A percentile compares a stretch with the other conserved stretches of the same genome.
Evolutionary conservation across 2,888 invertebrate genomes (phyloP).

Genomic region (Euproctis similis): DNA sequence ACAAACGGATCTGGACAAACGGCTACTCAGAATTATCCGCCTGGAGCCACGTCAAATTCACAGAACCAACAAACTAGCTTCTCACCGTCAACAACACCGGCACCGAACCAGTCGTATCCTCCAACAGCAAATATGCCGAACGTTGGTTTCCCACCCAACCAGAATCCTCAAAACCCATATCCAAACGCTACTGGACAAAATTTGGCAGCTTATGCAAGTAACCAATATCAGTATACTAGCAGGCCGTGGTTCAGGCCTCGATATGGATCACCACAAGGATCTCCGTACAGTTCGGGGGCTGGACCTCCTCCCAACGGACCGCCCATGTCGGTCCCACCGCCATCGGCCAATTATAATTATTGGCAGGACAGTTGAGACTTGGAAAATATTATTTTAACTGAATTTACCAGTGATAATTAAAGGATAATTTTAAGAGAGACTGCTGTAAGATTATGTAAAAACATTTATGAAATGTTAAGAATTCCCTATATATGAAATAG

Average conservation of each 20-base stretch:
- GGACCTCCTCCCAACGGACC: constrained; percentile 45
- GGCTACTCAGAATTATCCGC: constrained; percentile 37
- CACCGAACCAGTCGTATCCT: constrained; percentile 52
- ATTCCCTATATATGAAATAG: constrained; percentile 16
- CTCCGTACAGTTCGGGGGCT: constrained; percentile 48
- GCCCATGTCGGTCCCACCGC: constrained; percentile 59
- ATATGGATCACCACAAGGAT: constrained; percentile 63
- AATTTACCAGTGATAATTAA: constrained; percentile 27
- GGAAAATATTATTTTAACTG: constrained; percentile 34
- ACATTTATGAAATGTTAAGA: constrained; percentile 63
- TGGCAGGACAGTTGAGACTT: constrained; percentile 69
- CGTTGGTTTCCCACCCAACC: constrained; percentile 48
- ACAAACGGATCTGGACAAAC: constrained; percentile 45
- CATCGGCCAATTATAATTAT: constrained; percentile 58
- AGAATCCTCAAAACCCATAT: constrained; percentile 51
- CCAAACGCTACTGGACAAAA: constrained; percentile 68
- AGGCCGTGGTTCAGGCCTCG: constrained; percentile 63
- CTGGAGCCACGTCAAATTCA: constrained; percentile 36
- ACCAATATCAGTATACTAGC: constrained; percentile 63
- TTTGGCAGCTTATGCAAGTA: constrained; percentile 64
- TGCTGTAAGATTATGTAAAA: constrained; percentile 35
- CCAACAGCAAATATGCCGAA: constrained; percentile 42
- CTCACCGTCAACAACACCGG: constrained; percentile 60
- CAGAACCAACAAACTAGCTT: constrained; percentile 51
- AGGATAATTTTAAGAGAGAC: constrained; percentile 37